A percentile compares a stretch with the other conserved stretches of the same genome.
Evolutionary conservation across 2,113 vertebrate species (phyloP).

Genomic region (Trochalopteron elliotii): DNA sequence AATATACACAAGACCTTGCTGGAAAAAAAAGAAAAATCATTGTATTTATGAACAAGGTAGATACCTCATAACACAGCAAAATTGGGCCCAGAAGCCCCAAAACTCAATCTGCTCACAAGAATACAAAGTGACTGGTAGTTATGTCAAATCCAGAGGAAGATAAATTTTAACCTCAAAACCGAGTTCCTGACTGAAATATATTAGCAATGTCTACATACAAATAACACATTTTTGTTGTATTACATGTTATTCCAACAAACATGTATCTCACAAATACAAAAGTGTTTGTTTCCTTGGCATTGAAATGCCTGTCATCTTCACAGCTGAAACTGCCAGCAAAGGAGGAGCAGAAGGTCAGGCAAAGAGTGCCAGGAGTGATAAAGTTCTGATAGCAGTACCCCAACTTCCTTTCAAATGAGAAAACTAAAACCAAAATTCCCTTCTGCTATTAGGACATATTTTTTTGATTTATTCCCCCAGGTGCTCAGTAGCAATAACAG

Average conservation of each 20-base stretch:
- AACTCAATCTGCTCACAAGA: not conserved
- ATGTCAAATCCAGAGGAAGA: not conserved
- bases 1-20: not conserved
- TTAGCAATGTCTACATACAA: not conserved
- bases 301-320: not conserved
- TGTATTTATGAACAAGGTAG: not conserved
- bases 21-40: not conserved
- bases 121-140: not conserved
- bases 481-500: not conserved
- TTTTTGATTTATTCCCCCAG: not conserved
- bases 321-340: not conserved
- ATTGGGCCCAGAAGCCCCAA: fast-evolving
- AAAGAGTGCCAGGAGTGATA: not conserved
- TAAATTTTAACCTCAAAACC: not conserved
- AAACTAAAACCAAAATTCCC: not conserved
- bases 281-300: not conserved
- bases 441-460: not conserved
- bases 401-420: not conserved
- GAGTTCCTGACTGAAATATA: not conserved
- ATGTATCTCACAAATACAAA: not conserved
- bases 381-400: not conserved
- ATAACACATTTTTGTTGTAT: not conserved
- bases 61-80: not conserved
- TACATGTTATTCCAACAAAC: not conserved
- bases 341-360: not conserved